These are phyloP conservation scores for Pseudorhombus dupliciocellatus DNA, from an alignment of 2,113 vertebrate genomes.

Conservation along the genomic window DNA sequence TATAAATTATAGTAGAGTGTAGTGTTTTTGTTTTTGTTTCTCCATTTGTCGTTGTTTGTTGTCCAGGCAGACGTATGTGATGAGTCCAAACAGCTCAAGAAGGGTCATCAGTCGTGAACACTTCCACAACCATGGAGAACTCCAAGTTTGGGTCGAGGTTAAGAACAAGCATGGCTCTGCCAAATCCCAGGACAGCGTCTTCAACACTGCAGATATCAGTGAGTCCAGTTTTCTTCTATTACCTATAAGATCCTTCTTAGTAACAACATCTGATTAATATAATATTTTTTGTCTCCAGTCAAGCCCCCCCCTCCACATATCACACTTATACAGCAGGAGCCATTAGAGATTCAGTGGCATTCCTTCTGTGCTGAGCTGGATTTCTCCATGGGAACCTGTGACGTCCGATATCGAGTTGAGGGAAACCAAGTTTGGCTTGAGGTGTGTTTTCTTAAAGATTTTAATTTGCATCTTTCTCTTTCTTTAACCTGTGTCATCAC, in stretches of 20 bases:
- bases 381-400: constrained; percentile 5
- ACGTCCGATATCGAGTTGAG: constrained; percentile 55
- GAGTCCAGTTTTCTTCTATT: constrained; percentile 34
- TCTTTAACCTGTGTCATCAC: not conserved
- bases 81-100: not conserved
- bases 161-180: constrained; percentile 35
- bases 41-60: not conserved
- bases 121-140: not conserved
- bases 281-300: constrained; percentile 50
- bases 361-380: not conserved
- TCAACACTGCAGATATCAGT: constrained; percentile 63
- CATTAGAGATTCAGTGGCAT: constrained; percentile 64
- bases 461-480: constrained; percentile 1
- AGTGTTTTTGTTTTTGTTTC: not conserved
- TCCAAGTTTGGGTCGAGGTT: constrained; percentile 71
- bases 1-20: not conserved
- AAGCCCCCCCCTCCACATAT: constrained; percentile 60
- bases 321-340: fast-evolving
- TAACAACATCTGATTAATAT: not conserved
- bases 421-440: constrained; percentile 53
- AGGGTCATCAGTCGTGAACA: constrained; percentile 29
- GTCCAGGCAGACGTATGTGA: constrained; percentile 8
- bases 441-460: constrained; percentile 53
- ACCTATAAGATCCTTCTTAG: not conserved
- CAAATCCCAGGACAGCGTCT: constrained; percentile 28